Conservation (phyloP, 2,113 vertebrate species). For the Pandion haliaetus region DNA sequence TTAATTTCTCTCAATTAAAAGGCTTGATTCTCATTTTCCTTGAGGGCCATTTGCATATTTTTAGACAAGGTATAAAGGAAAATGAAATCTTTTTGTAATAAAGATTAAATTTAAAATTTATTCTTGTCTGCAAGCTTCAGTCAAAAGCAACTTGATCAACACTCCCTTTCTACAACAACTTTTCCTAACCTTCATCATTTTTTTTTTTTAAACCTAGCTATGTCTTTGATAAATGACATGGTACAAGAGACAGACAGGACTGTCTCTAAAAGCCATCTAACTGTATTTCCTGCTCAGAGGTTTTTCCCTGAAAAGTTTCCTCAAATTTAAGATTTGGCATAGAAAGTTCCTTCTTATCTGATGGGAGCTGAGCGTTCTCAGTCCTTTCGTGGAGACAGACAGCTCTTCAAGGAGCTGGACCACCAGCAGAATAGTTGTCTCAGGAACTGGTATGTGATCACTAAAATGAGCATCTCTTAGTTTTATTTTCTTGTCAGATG, state of each 20-base stretch:
- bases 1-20: neutral
- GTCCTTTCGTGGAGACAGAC: neutral
- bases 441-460: neutral
- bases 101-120: neutral
- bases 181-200: neutral
- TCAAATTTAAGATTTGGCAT: neutral
- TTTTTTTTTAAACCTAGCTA: neutral
- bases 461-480: neutral
- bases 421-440: neutral
- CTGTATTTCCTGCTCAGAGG: neutral
- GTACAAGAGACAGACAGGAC: neutral
- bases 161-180: neutral
- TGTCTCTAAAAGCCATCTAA: neutral
- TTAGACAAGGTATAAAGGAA: neutral
- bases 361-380: neutral
- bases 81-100: neutral
- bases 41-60: neutral
- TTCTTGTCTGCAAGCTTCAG: neutral
- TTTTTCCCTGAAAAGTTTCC: neutral
- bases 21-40: neutral
- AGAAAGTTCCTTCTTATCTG: neutral
- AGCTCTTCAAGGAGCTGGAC: neutral
- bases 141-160: neutral
- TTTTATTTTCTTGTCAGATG: constrained; percentile 23
- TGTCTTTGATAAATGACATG: neutral